A percentile compares a stretch with the other conserved stretches of the same genome.
phyloP scores from a whole-genome alignment of 2,113 vertebrate species.

The Crotalus viridis region DNA sequence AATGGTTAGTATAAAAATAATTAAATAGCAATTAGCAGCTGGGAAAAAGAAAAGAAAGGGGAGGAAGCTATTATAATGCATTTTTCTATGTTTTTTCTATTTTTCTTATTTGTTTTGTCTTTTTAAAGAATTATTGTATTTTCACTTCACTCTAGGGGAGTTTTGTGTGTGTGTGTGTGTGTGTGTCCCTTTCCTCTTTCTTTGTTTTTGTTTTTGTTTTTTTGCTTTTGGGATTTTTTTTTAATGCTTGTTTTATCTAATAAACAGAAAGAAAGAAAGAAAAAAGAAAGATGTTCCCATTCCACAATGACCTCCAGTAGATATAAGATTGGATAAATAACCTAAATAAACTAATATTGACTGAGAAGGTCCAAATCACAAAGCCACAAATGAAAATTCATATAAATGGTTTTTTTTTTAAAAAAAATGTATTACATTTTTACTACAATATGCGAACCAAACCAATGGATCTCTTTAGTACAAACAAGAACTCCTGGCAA shows the following conservation, averaged over 20 bases:
- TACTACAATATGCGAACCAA: not conserved
- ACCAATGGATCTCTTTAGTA: not conserved
- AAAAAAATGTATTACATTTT: not conserved
- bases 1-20: not conserved
- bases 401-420: not conserved
- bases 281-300: not conserved
- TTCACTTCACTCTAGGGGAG: not conserved
- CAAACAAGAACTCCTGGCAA: not conserved
- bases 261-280: not conserved
- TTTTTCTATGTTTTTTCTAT: not conserved
- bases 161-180: not conserved
- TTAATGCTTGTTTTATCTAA: not conserved
- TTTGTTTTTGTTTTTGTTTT: not conserved
- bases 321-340: not conserved
- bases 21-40: not conserved
- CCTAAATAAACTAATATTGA: not conserved
- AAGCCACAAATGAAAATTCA: not conserved
- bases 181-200: not conserved
- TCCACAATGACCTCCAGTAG: not conserved
- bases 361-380: not conserved
- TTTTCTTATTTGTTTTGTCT: not conserved
- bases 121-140: not conserved
- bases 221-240: not conserved
- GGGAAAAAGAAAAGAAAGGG: not conserved
- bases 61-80: not conserved